Evolutionary conservation across 2,888 invertebrate species (phyloP), one percentile per base, ranked within the genome.

Genomic region (Scotopteryx bipunctaria): DNA sequence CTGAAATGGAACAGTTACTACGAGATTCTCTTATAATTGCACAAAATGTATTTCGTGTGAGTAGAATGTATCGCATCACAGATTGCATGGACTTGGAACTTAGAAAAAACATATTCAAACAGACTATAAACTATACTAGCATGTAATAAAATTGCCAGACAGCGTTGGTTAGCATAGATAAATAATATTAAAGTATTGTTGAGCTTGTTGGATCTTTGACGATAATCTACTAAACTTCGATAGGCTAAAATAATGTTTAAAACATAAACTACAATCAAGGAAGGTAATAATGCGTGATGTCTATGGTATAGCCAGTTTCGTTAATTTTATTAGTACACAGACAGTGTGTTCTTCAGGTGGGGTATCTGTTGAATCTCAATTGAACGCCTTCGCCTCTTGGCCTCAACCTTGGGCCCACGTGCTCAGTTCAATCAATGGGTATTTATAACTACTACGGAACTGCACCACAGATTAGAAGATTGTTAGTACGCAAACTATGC

Each of bases 351-450:
- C 58, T 57, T 60, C 56, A 57, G 47, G 58, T 60, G 60, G 48
- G 57, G 62, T 68, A 72, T 77, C 67, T 66, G 71, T 72, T 70
- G 74, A 75, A 75, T 77, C 66, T 72, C 75, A 76, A 72, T 75
- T 69, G 67, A 59, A 65, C 67, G 73, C 74, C 72, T 75, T 69
- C 57, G 59, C 61, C 54, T 41, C 61, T 55, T 56, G 71, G 66
- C 70, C 71, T 70, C 73, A 73, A 71, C 81, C 80, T 79, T 79
- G 76, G 59, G 61, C 78, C 81, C 80, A 80, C 78, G 71, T 80
- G 76, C 69, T 69, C 38, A 65, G 43, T 55, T 59, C 58, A 60
- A 65, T 62, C 61, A 63, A 64, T 61, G 56, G 55, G 53, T 63
- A 62, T 59, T 63, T 58, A 58, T 63, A 63, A 40, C 59, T 41